Evolutionary conservation across 2,113 vertebrate genomes (phyloP).

Genomic region (Hippocampus zosterae): DNA sequence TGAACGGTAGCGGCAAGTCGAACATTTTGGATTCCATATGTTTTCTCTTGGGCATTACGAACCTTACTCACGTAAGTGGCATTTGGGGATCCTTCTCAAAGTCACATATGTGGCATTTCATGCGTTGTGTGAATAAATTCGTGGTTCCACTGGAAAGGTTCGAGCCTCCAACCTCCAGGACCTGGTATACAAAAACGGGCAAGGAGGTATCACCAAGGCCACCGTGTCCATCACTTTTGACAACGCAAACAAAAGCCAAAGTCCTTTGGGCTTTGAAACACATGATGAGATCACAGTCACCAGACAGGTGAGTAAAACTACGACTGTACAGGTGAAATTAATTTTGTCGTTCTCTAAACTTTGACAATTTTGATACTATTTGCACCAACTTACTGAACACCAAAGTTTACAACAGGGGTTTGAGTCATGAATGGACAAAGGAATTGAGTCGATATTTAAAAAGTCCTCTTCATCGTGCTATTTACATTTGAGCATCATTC

Average conservation of each 20-base stretch:
- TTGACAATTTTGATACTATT: neutral
- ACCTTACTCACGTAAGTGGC: slow-evolving; percentile 81
- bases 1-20: slow-evolving; percentile 97
- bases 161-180: slow-evolving; percentile 89
- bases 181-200: slow-evolving; percentile 91
- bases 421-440: too few relatives aligned
- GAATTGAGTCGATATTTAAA: too few relatives aligned
- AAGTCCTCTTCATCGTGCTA: too few relatives aligned
- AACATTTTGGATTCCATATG: slow-evolving; percentile 95
- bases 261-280: slow-evolving; percentile 89
- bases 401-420: too few relatives aligned
- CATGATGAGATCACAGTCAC: slow-evolving; percentile 87
- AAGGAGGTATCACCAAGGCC: slow-evolving; percentile 90
- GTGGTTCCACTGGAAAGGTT: slow-evolving; percentile 70
- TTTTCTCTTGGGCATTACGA: slow-evolving; percentile 88
- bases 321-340: too few relatives aligned
- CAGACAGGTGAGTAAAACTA: slow-evolving; percentile 78
- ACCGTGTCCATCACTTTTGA: slow-evolving; percentile 90
- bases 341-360: too few relatives aligned
- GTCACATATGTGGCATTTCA: neutral
- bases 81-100: neutral
- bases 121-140: neutral
- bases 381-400: neutral
- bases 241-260: slow-evolving; percentile 88
- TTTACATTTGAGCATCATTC: too few relatives aligned